phyloP scores from a whole-genome alignment of 2,113 vertebrate genomes.

The Rhagologus leucostigma region DNA sequence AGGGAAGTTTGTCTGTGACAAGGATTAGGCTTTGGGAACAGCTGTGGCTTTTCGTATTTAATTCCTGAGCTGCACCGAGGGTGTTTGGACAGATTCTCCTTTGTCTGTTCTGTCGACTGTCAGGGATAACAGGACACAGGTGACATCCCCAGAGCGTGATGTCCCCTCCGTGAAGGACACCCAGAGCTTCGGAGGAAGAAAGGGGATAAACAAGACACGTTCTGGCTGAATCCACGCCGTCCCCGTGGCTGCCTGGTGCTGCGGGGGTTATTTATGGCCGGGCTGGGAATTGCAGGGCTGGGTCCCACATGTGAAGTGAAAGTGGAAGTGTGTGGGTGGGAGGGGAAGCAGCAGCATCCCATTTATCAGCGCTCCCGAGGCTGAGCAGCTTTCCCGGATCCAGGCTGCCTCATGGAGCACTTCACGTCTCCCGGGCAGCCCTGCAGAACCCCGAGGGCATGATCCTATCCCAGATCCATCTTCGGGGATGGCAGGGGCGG shows the following conservation, averaged over 20 bases:
- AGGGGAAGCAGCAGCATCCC: constrained; percentile 73
- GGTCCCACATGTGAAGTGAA: constrained; percentile 79
- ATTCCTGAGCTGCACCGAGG: background rate
- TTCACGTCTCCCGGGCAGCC: background rate
- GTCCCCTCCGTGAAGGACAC: background rate
- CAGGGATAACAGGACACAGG: background rate
- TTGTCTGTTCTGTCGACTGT: background rate
- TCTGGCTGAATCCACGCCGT: background rate
- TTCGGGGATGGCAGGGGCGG: background rate
- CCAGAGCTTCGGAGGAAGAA: background rate
- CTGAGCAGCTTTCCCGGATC: background rate
- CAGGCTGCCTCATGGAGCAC: background rate
- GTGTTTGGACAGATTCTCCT: background rate
- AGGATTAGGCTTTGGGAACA: background rate
- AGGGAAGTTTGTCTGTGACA: constrained; percentile 30
- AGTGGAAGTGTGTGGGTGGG: constrained; percentile 73
- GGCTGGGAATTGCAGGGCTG: constrained; percentile 32
- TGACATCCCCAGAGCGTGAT: background rate
- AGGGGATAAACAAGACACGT: background rate
- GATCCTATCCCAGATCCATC: background rate
- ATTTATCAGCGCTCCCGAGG: constrained; percentile 5
- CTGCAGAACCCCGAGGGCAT: rapidly evolving
- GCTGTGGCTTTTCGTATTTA: constrained; percentile 45
- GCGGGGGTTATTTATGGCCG: constrained; percentile 51
- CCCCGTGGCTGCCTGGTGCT: background rate